Evolutionary conservation across 2,797 vertebrate genomes (phyloP).

Genomic region (Crax fasciolata): DNA sequence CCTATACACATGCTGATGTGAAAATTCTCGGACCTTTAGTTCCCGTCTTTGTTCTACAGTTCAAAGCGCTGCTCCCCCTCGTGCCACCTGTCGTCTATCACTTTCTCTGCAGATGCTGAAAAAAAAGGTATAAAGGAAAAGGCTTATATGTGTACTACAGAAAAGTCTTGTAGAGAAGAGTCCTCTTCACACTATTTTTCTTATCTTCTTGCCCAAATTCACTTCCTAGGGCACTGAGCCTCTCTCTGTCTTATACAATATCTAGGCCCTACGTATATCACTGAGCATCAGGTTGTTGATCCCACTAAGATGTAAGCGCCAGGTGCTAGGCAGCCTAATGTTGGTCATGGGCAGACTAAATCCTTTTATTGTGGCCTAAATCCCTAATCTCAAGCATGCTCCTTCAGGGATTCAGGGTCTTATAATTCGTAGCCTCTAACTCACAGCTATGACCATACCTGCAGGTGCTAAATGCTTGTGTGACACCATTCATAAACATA

Average conservation of each 20-base stretch:
- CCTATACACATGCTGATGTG: too few species aligned
- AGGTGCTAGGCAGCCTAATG: neutral
- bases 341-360: neutral
- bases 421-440: neutral
- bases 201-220: neutral
- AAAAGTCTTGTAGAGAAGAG: neutral
- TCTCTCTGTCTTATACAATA: neutral
- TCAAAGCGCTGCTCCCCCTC: too few species aligned
- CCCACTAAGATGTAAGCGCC: fast-evolving
- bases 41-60: too few species aligned
- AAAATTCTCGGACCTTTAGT: too few species aligned
- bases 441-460: neutral
- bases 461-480: fast-evolving
- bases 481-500: neutral
- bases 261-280: neutral
- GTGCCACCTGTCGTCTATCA: too few species aligned
- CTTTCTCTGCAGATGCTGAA: neutral
- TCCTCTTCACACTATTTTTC: neutral
- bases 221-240: neutral
- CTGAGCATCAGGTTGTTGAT: neutral
- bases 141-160: fast-evolving
- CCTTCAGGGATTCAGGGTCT: neutral
- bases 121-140: neutral
- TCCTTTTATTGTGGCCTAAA: neutral
- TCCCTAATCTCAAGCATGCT: neutral